Evolutionary conservation across 1,140 invertebrate species (phyloP).

Genomic region (Colletes gigas): DNA sequence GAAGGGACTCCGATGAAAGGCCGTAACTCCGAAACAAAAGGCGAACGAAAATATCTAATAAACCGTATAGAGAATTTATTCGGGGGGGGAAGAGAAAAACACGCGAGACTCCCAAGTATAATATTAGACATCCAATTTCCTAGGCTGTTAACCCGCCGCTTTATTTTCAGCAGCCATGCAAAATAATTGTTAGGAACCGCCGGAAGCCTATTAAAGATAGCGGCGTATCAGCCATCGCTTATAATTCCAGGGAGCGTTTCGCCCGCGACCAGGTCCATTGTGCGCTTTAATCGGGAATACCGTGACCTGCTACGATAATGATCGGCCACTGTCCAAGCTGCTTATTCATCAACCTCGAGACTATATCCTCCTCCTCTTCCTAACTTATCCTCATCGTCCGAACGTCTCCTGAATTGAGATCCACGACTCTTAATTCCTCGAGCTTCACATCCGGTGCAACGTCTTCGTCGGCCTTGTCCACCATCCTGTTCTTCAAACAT

Average conservation of each 20-base stretch:
- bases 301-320: constrained; percentile 46
- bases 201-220: constrained; percentile 33
- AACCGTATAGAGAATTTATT: too few species aligned
- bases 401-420: not conserved
- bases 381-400: not conserved
- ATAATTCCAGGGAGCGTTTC: constrained; percentile 12
- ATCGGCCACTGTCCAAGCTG: constrained; percentile 40
- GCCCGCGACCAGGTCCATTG: constrained; percentile 32
- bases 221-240: constrained; percentile 37
- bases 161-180: constrained; percentile 9
- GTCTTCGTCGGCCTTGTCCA: too few species aligned
- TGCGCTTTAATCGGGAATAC: constrained; percentile 55
- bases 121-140: not conserved
- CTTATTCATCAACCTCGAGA: constrained; percentile 30
- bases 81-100: too few species aligned
- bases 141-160: not conserved
- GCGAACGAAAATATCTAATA: too few species aligned
- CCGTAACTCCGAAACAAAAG: too few species aligned
- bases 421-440: not conserved
- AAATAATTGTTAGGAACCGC: constrained; percentile 23
- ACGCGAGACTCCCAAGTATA: too few species aligned
- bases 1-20: too few species aligned
- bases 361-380: too few species aligned
- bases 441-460: too few species aligned
- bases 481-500: too few species aligned